A percentile compares a stretch with the other conserved stretches of the same genome.
phyloP scores from a whole-genome alignment of 37 sponge, comb jelly and placozoan species.

The Spongilla lacustris region DNA sequence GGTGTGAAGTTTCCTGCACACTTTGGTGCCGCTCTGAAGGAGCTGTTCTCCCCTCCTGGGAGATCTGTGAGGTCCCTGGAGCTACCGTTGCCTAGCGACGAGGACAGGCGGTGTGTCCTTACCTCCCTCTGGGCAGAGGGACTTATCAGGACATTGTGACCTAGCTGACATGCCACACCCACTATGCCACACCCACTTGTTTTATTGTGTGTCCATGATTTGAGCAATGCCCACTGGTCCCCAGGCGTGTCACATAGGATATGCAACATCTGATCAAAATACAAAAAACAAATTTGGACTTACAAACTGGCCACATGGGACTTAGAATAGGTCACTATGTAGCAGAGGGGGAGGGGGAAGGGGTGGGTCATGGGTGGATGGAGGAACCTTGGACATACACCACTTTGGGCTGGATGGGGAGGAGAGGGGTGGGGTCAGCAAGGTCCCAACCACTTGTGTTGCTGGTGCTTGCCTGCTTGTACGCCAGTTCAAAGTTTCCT shows the following conservation, averaged over 20 bases:
- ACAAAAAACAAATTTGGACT: no score
- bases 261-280: no score
- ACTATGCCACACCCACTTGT: no score
- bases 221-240: no score
- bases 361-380: no score
- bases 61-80: background rate
- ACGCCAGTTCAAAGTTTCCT: constrained; percentile 83
- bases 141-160: background rate
- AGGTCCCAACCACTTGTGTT: background rate
- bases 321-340: no score
- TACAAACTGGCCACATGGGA: no score
- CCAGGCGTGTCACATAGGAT: no score
- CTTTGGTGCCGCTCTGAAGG: background rate
- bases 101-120: background rate
- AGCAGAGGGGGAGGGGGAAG: no score
- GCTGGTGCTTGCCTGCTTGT: constrained; percentile 63
- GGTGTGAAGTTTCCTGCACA: background rate
- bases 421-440: background rate
- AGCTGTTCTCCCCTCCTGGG: background rate
- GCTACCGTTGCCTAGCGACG: background rate
- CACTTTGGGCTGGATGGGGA: constrained; percentile 55
- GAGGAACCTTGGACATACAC: constrained; percentile 77
- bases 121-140: background rate
- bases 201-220: no score
- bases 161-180: background rate